Evolutionary conservation across 2,888 invertebrate genomes (phyloP).

Genomic region (Drosophila sordidapex): DNA sequence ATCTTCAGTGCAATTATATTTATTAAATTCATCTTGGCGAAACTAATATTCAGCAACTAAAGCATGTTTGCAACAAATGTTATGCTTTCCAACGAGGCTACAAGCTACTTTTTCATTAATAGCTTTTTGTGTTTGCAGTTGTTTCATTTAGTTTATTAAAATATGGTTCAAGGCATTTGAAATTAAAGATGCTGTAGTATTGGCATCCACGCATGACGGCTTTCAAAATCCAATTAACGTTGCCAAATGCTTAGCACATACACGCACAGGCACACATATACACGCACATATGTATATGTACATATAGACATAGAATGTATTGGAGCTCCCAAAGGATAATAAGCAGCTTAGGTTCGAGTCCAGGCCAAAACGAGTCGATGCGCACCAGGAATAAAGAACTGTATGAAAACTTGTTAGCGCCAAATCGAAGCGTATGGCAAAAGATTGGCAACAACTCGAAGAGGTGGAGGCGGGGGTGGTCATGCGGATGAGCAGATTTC

Average conservation of each 20-base stretch:
- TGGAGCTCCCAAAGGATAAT: slow-evolving; percentile 67
- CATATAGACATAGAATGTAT: background rate
- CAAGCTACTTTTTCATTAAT: background rate
- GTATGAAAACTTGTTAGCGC: slow-evolving; percentile 72
- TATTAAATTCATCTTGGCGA: background rate
- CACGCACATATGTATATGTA: background rate
- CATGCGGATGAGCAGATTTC: slow-evolving; percentile 60
- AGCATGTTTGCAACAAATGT: background rate
- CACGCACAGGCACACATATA: background rate
- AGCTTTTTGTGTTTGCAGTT: background rate
- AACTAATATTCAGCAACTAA: background rate
- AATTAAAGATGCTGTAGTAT: slow-evolving; percentile 40
- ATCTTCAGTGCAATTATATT: background rate
- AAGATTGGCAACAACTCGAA: slow-evolving; percentile 19
- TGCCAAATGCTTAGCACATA: slow-evolving; percentile 22
- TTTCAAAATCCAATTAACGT: slow-evolving; percentile 70
- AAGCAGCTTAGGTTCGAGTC: slow-evolving; percentile 72
- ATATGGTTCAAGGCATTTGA: slow-evolving; percentile 2
- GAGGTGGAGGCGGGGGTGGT: slow-evolving; percentile 18
- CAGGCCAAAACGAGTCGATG: slow-evolving; percentile 43
- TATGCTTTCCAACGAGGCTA: background rate
- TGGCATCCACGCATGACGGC: slow-evolving; percentile 19
- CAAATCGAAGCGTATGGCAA: slow-evolving; percentile 57
- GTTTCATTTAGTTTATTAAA: background rate
- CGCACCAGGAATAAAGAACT: slow-evolving; percentile 53